Percentiles rank a stretch among this genome's conserved stretches.
Conservation (phyloP, 2,113 vertebrate genomes). For the Halichoerus grypus region DNA sequence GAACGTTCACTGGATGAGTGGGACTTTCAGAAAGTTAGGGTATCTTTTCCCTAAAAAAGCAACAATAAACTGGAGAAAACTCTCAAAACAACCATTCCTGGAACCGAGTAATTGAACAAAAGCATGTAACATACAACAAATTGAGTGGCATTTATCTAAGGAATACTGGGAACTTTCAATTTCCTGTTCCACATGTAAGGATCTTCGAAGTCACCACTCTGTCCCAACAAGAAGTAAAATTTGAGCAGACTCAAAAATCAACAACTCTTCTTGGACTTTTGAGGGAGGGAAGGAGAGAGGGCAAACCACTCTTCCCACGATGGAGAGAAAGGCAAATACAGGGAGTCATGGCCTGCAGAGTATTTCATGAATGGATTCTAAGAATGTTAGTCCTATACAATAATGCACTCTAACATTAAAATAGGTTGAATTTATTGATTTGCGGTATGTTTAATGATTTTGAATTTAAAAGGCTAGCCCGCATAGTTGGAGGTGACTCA, state of each 20-base stretch:
- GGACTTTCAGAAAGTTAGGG: not conserved
- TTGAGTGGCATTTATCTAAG: not conserved
- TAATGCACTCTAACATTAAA: not conserved
- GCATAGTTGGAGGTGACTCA: not conserved
- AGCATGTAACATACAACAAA: not conserved
- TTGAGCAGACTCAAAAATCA: not conserved
- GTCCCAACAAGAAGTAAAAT: not conserved
- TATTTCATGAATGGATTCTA: not conserved
- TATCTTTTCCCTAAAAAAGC: not conserved
- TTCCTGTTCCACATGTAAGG: not conserved
- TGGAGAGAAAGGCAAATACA: not conserved
- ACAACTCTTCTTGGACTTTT: not conserved
- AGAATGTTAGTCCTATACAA: not conserved
- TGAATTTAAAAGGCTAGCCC: not conserved
- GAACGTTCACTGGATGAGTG: not conserved
- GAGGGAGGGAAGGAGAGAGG: not conserved
- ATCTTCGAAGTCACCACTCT: not conserved
- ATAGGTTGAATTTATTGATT: not conserved
- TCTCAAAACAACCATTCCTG: not conserved
- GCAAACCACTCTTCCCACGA: not conserved
- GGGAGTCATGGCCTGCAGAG: not conserved
- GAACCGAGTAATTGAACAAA: not conserved
- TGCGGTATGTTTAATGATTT: not conserved
- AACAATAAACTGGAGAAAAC: not conserved
- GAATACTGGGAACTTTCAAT: not conserved